Percentiles rank a stretch among this genome's conserved stretches.
Evolutionary conservation across 2,113 vertebrate species (phyloP).

Genomic region (Lampris incognitus): DNA sequence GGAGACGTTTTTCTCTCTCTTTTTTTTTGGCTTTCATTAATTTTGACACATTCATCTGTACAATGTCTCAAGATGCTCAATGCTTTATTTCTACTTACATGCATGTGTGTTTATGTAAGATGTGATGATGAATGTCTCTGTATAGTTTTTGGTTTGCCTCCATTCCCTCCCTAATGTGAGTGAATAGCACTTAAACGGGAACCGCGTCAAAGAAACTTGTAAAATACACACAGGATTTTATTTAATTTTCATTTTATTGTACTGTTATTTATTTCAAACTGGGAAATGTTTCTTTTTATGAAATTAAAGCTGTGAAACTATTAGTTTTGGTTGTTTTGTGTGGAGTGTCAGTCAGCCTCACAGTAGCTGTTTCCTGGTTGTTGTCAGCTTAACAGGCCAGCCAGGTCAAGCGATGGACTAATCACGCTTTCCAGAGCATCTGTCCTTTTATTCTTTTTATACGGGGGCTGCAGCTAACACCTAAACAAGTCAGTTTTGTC

Average conservation of each 20-base stretch:
- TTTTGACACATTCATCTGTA: conserved; percentile 21
- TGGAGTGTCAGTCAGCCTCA: too few species aligned
- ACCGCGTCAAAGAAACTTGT: conserved; percentile 25
- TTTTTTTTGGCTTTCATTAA: conserved; percentile 6
- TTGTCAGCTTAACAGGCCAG: too few species aligned
- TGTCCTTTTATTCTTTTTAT: conserved; percentile 2
- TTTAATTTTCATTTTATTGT: conserved; percentile 67
- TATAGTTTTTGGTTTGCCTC: conserved; percentile 20
- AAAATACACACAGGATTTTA: conserved; percentile 47
- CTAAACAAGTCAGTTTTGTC: conserved; percentile 47
- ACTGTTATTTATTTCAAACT: conserved; percentile 55
- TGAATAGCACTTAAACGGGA: conserved; percentile 15
- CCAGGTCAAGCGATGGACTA: neutral
- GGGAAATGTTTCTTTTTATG: conserved; percentile 65
- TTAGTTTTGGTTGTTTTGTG: too few species aligned
- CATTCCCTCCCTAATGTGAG: conserved; percentile 8
- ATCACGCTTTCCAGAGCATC: neutral
- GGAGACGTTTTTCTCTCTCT: conserved; percentile 65
- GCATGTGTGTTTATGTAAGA: conserved; percentile 37
- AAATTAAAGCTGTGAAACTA: conserved; percentile 61
- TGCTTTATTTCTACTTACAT: conserved; percentile 45
- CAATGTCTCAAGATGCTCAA: conserved; percentile 31
- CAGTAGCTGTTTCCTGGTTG: too few species aligned
- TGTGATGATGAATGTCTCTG: conserved; percentile 55
- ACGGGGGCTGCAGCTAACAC: conserved; percentile 11